phyloP scores from a whole-genome alignment of 2,797 vertebrate species.

The Acrossocheilus fasciatus region DNA sequence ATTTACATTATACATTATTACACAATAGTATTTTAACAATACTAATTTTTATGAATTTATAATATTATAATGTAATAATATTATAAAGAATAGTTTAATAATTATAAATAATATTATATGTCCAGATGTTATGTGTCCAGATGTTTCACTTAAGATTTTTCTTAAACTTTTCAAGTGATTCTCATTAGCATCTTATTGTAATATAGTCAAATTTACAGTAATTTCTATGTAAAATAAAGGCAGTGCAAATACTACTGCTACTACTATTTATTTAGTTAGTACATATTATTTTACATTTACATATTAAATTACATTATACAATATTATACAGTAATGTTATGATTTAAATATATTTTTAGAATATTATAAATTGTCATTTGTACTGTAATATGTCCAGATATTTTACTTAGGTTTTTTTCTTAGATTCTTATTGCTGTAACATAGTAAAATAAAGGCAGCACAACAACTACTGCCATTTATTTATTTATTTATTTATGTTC shows the following conservation, averaged over 20 bases:
- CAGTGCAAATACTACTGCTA: background rate
- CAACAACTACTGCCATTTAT: background rate
- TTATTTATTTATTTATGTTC: background rate
- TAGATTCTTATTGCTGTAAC: background rate
- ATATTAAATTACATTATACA: background rate
- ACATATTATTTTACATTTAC: background rate
- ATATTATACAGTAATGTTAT: background rate
- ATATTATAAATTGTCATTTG: background rate
- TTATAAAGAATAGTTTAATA: background rate
- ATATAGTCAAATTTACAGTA: background rate
- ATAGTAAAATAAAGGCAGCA: background rate
- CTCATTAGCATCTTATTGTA: background rate
- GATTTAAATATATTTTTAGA: background rate
- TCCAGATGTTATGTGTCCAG: background rate
- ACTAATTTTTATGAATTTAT: background rate
- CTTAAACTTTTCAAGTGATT: background rate
- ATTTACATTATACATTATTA: background rate
- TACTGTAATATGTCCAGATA: background rate
- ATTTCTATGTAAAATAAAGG: background rate
- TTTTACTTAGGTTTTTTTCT: background rate
- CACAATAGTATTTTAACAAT: background rate
- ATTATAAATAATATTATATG: background rate
- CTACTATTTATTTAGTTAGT: background rate
- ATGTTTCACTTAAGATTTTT: background rate
- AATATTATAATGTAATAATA: background rate